Evolutionary conservation across 1,140 invertebrate species (phyloP), one percentile per base, ranked within the genome.

Genomic region (Conus ventricosus): DNA sequence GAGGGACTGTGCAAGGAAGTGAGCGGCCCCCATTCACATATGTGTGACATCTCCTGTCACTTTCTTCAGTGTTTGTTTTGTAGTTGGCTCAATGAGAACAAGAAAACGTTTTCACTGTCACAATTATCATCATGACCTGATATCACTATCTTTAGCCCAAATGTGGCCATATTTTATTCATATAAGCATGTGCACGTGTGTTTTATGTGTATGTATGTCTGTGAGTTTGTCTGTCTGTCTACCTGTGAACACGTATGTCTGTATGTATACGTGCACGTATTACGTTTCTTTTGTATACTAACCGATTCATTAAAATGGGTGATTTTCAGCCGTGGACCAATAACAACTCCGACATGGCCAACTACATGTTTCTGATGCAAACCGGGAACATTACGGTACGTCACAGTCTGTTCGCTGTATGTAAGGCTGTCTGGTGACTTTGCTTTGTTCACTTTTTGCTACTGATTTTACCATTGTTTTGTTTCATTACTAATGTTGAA

Each of bases 281-380:
- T 39, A 39, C 39, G 39, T 39, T 39, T 39, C 0, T 39, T 39
- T 39, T 0, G 3, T 39, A 1, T 39, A 39, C 39, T 39, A 1
- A 39, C 3, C 39, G 39, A 39, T 39, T 0, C 39, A 39, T 39
- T 39, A 39, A 39, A 39, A 39, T 39, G 39, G 39, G 39, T 39
- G 39, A 39, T 39, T 39, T 55, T 13, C 90, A 90, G 90, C 88
- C 83, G 51, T 90, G 90, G 90, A 54, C 71, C 75, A 90, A 88
- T 63, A 88, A 90, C 39, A 82, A 90, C 54, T 90, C 90, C 0
- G 88, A 90, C 27, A 27, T 91, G 89, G 91, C 91, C 57, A 91
- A 90, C 84, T 91, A 91, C 78, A 89, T 89, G 39, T 91, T 91
- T 75, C 85, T 91, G 15, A 91, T 91, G 91, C 87, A 89, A 27